Conservation (phyloP, 2,888 invertebrate genomes). For the Didymodactylos carnosus region DNA sequence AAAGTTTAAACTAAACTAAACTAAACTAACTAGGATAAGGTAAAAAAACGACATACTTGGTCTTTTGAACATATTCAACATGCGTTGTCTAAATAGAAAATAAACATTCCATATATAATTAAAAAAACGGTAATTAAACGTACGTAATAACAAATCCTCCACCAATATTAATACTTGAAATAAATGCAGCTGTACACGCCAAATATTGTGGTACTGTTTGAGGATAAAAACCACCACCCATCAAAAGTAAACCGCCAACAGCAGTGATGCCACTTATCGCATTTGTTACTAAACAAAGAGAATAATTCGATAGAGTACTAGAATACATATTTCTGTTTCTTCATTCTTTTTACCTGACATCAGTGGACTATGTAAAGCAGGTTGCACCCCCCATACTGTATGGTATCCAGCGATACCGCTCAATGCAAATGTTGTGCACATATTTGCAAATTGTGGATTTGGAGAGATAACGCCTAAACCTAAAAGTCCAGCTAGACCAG, state of each 20-base stretch:
- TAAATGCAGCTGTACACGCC: slow-evolving; percentile 61
- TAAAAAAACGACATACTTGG: too few species aligned
- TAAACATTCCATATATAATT: too few species aligned
- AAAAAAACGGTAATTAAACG: too few species aligned
- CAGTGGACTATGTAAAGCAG: slow-evolving; percentile 67
- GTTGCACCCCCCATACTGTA: slow-evolving; percentile 76
- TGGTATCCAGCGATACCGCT: slow-evolving; percentile 63
- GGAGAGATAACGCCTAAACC: slow-evolving; percentile 53
- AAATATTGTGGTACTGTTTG: slow-evolving; percentile 51
- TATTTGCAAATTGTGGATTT: slow-evolving; percentile 60
- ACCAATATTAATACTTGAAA: slow-evolving; percentile 70
- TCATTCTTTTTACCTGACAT: too few species aligned
- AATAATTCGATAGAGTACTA: neutral
- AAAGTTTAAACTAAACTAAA: too few species aligned
- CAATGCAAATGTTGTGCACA: slow-evolving; percentile 64
- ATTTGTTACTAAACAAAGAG: too few species aligned
- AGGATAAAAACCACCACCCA: slow-evolving; percentile 55
- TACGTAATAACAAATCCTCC: slow-evolving; percentile 75
- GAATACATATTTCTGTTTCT: neutral
- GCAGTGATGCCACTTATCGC: slow-evolving; percentile 75
- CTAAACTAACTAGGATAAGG: too few species aligned
- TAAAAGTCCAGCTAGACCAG: slow-evolving; percentile 23
- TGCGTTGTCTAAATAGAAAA: too few species aligned
- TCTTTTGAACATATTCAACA: slow-evolving; percentile 71
- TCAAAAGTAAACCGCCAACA: slow-evolving; percentile 64